phyloP scores from a whole-genome alignment of 1,140 invertebrate species.

The Aphaenogaster floridana region DNA sequence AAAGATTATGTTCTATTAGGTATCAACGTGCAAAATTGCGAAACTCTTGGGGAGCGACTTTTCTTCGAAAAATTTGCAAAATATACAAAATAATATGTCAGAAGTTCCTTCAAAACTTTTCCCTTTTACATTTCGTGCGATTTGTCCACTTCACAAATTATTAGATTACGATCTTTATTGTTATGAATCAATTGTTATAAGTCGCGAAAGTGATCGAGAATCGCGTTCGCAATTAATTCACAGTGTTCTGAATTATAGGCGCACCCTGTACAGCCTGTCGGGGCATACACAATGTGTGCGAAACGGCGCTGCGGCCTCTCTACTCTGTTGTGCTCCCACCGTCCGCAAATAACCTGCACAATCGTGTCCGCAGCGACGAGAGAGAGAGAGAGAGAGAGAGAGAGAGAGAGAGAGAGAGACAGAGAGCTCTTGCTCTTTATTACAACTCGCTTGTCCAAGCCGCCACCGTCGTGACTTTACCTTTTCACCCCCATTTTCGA shows the following conservation, averaged over 20 bases:
- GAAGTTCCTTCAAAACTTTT: not conserved
- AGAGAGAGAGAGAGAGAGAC: constrained; percentile 17
- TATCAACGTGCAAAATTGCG: not conserved
- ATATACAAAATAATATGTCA: not conserved
- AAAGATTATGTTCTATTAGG: not conserved
- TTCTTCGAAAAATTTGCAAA: not conserved
- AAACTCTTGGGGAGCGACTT: not conserved
- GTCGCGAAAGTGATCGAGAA: not conserved
- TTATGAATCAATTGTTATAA: constrained; percentile 5
- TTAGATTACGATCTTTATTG: not conserved
- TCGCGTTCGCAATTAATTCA: not conserved
- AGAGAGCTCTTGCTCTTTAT: constrained; percentile 57
- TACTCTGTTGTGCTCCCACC: constrained; percentile 61
- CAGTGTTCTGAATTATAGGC: constrained; percentile 14
- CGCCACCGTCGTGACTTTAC: not conserved
- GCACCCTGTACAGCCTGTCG: constrained; percentile 43
- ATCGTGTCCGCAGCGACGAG: constrained; percentile 39
- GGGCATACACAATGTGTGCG: constrained; percentile 35
- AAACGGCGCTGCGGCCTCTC: constrained; percentile 22
- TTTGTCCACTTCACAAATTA: not conserved
- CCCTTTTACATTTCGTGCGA: not conserved
- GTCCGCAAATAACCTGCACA: constrained; percentile 68
- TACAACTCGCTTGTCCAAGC: constrained; percentile 39
- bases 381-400: constrained; percentile 47
- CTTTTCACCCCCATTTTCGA: constrained; percentile 17